A percentile compares a stretch with the other conserved stretches of the same genome.
Evolutionary conservation across 2,888 invertebrate species (phyloP).

Genomic region (Agrotis puta): DNA sequence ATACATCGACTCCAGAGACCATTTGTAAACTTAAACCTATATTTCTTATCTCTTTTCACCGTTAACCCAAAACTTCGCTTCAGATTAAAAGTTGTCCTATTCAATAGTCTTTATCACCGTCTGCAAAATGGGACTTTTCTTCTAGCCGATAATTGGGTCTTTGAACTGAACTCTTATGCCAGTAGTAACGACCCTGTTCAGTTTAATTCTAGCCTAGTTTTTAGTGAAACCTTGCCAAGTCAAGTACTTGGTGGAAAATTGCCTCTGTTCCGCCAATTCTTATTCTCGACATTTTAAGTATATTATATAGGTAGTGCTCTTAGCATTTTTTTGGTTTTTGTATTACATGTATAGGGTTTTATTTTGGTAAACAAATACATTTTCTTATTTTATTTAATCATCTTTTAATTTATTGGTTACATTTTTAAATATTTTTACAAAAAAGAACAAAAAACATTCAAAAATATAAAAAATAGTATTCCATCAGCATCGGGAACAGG

Average conservation of each 20-base stretch:
- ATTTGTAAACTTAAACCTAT: not conserved
- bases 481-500: no score
- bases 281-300: not conserved
- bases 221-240: slow-evolving; percentile 46
- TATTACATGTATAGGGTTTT: not conserved
- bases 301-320: not conserved
- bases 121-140: slow-evolving; percentile 34
- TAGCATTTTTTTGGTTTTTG: not conserved
- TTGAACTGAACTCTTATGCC: slow-evolving; percentile 16
- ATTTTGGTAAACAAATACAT: no score
- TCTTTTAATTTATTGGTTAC: no score
- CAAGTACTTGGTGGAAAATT: slow-evolving; percentile 42
- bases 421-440: no score
- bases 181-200: slow-evolving; percentile 19
- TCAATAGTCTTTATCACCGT: slow-evolving; percentile 30
- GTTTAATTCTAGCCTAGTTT: slow-evolving; percentile 36
- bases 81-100: slow-evolving; percentile 19
- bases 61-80: slow-evolving; percentile 19
- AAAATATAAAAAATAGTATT: no score
- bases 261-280: slow-evolving; percentile 48
- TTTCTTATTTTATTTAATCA: no score
- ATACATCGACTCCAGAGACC: not conserved
- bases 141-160: slow-evolving; percentile 34
- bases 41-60: slow-evolving; percentile 7
- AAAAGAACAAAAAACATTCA: no score